Base-by-base conservation (phyloP, 2,888 invertebrate species). In the Acanthosoma haemorrhoidale region DNA sequence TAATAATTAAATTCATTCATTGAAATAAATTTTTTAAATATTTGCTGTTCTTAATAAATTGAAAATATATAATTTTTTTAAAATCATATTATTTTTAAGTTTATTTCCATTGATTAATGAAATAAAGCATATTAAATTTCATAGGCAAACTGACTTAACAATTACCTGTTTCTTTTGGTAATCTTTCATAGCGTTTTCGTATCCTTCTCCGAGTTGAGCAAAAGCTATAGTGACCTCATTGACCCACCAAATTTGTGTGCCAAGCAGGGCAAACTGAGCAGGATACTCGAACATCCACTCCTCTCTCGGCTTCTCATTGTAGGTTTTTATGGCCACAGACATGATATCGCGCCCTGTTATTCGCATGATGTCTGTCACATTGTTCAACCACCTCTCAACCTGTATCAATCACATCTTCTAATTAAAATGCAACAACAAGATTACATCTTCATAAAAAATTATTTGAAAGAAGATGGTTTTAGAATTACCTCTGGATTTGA, bases 231-330 rank as follows among this genome's bases (percentile, higher is more conserved):
- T 94, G 0, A 94, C 94, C 81, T 96, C 96, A 0, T 90, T 87
- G 0, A 95, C 92, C 96, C 96, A 96, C 92, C 94, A 95, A 75
- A 96, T 95, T 82, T 96, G 96, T 0, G 94, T 94, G 21, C 91
- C 94, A 72, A 92, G 92, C 3, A 96, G 83, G 0, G 94, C 92
- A 1, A 92, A 89, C 79, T 96, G 96, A 0, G 94, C 95, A 1
- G 93, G 91, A 85, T 90, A 94, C 79, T 95, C 94, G 78, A 92
- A 91, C 58, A 96, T 86, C 96, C 96, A 96, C 71, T 88, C 85
- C 71, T 96, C 96, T 66, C 96, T 84, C 0, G 93, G 86, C 77
- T 94, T 94, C 71, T 93, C 91, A 70, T 94, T 94, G 77, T 96
- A 96, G 0, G 90, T 86, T 4, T 84, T 82, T 0, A 96, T 90